Evolutionary conservation across 2,797 vertebrate species (phyloP).

Genomic region (Phylloscopus collybita): DNA sequence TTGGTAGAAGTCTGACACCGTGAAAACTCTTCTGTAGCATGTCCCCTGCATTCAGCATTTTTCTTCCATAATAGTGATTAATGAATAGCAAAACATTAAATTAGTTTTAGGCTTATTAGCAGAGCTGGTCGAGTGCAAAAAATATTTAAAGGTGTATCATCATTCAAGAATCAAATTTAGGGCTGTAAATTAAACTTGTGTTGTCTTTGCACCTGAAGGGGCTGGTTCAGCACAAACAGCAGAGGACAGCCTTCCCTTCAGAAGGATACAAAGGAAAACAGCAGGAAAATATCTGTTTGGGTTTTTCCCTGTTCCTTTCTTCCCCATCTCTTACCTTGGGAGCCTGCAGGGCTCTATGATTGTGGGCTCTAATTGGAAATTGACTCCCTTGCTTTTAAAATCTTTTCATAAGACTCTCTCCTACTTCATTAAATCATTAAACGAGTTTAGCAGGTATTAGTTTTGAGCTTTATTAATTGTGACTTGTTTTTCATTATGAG

Average conservation of each 20-base stretch:
- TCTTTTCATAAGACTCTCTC: slow-evolving; percentile 73
- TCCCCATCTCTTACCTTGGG: background rate
- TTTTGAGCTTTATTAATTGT: slow-evolving; percentile 94
- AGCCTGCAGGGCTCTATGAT: slow-evolving; percentile 39
- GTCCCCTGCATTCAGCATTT: background rate
- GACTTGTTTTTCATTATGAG: slow-evolving; percentile 95
- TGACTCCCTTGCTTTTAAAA: slow-evolving; percentile 71
- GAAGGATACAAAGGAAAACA: background rate
- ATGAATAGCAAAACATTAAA: slow-evolving; percentile 15
- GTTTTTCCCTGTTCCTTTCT: background rate
- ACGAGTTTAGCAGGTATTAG: slow-evolving; percentile 84
- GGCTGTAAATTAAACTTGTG: background rate
- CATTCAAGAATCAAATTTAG: background rate
- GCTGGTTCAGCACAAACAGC: background rate
- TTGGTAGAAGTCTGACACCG: background rate
- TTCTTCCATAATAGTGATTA: slow-evolving; percentile 5
- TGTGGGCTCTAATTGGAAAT: slow-evolving; percentile 77
- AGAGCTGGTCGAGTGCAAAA: background rate
- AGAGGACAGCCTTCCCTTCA: background rate
- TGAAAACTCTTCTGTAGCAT: background rate
- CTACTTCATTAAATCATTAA: slow-evolving; percentile 87
- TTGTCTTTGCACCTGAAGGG: background rate
- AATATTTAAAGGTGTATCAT: slow-evolving; percentile 24
- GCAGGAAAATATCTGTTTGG: background rate
- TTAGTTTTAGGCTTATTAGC: slow-evolving; percentile 27